Evolutionary conservation across 2,113 vertebrate species (phyloP).

Genomic region (Dryoscopus gambensis): DNA sequence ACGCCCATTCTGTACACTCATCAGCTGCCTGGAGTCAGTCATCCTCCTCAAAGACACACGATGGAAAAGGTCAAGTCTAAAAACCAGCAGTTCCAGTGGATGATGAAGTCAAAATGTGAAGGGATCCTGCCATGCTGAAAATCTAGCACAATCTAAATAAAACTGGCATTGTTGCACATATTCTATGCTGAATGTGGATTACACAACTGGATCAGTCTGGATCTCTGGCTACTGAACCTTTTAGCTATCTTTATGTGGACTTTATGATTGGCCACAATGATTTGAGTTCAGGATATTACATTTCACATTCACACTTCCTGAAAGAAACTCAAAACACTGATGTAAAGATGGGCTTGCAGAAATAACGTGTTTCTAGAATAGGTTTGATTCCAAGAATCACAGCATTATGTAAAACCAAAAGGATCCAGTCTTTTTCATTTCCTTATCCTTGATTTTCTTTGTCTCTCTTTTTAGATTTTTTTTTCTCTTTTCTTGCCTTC

Average conservation of each 20-base stretch:
- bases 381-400: not conserved
- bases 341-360: not conserved
- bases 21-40: conserved; percentile 23
- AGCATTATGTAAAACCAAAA: not conserved
- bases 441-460: not conserved
- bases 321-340: not conserved
- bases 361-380: not conserved
- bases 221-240: not conserved
- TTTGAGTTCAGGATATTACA: not conserved
- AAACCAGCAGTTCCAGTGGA: conserved; percentile 27
- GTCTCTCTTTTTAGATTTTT: not conserved
- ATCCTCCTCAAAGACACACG: conserved; percentile 47
- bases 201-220: not conserved
- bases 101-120: not conserved
- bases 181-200: not conserved
- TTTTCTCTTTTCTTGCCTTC: not conserved
- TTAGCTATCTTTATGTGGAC: not conserved
- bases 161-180: not conserved
- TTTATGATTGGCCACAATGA: not conserved
- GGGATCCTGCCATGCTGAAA: not conserved
- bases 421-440: not conserved
- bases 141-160: not conserved
- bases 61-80: conserved; percentile 65
- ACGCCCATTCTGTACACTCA: conserved; percentile 21
- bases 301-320: not conserved